A percentile compares a stretch with the other conserved stretches of the same genome.
Conservation (phyloP, 35 echinoderm and acorn worm genomes). For the Hemicentrotus pulcherrimus region DNA sequence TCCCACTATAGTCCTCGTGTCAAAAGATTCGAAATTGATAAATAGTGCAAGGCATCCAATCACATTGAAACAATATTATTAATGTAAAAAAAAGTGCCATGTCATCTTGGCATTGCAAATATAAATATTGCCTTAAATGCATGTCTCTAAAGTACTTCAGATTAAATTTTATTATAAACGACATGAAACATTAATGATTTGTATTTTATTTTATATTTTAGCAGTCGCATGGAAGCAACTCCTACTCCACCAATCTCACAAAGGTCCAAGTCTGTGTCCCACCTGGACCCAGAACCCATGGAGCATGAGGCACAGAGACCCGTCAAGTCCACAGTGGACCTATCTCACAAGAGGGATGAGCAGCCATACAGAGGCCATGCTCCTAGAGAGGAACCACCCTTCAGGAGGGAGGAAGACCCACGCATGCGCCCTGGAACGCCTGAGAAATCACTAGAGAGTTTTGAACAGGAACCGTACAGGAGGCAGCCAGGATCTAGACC, state of each 20-base stretch:
- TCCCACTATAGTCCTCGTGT: too few species aligned
- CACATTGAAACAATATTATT: too few species aligned
- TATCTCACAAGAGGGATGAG: constrained; percentile 46
- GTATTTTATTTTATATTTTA: constrained; percentile 22
- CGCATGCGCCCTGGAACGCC: background rate
- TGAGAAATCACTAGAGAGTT: constrained; percentile 52
- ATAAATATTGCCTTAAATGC: too few species aligned
- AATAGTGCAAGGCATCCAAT: too few species aligned
- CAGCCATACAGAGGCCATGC: constrained; percentile 60
- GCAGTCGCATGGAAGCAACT: constrained; percentile 27
- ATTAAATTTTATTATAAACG: too few species aligned
- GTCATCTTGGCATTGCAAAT: too few species aligned
- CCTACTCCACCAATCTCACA: constrained; percentile 65
- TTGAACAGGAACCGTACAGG: constrained; percentile 68
- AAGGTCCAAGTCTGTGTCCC: constrained; percentile 84
- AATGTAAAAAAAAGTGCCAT: too few species aligned
- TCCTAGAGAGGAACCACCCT: constrained; percentile 56
- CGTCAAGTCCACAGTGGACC: constrained; percentile 63
- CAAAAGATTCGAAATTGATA: too few species aligned
- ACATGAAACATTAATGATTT: background rate
- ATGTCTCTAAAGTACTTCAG: too few species aligned
- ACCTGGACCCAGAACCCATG: constrained; percentile 76
- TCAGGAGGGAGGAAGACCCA: constrained; percentile 41
- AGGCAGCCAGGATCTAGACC: constrained; percentile 57
- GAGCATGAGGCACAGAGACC: constrained; percentile 48